Conservation (phyloP, 2,888 invertebrate species). For the Charanyca ferruginea region DNA sequence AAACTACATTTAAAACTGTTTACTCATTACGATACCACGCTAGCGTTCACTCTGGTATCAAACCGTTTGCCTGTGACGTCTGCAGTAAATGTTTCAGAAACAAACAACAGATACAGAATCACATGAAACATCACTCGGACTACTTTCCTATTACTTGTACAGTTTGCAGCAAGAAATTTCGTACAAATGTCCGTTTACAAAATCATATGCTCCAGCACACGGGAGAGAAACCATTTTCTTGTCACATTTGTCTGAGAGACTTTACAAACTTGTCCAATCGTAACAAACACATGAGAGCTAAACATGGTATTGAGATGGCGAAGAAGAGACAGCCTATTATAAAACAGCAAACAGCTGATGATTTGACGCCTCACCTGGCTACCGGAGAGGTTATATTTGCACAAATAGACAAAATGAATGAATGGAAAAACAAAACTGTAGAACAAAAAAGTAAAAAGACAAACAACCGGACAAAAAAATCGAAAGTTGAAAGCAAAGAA, state of each 20-base stretch:
- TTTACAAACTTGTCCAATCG: conserved; percentile 95
- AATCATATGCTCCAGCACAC: conserved; percentile 93
- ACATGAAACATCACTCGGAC: conserved; percentile 93
- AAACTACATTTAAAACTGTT: conserved; percentile 73
- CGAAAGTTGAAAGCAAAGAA: too few species aligned
- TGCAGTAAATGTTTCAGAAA: conserved; percentile 75
- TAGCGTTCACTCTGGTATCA: conserved; percentile 72
- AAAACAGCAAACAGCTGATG: conserved; percentile 5
- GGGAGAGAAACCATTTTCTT: conserved; percentile 93
- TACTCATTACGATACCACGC: conserved; percentile 72
- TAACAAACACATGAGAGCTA: conserved; percentile 94
- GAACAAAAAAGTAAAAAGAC: too few species aligned
- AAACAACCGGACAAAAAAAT: too few species aligned
- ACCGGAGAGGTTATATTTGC: not conserved
- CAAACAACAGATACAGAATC: conserved; percentile 88
- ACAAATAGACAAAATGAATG: conserved; percentile 10
- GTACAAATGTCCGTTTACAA: conserved; percentile 92
- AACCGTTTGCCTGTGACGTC: conserved; percentile 76
- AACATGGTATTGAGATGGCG: conserved; percentile 89
- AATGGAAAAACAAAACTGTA: too few species aligned
- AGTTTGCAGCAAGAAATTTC: conserved; percentile 93
- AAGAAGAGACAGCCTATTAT: conserved; percentile 70
- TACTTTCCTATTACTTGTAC: conserved; percentile 93
- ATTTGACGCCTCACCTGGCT: not conserved
- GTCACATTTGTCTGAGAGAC: conserved; percentile 92